A percentile compares a stretch with the other conserved stretches of the same genome.
phyloP scores from a whole-genome alignment of 2,888 invertebrate species.

The Galeopsomyia nigrocyanea region DNA sequence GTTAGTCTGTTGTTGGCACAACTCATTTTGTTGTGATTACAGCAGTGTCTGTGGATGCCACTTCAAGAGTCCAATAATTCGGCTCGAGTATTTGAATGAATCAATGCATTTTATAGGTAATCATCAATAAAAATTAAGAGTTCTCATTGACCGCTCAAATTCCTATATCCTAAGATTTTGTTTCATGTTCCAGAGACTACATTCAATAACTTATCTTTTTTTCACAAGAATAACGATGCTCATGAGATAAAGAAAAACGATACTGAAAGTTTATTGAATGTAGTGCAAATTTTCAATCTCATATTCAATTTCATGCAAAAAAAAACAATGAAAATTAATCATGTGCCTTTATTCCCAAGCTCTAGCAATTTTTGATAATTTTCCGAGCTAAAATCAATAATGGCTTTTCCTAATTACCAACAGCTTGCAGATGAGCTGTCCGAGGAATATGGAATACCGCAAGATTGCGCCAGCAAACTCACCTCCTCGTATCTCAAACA shows the following conservation, averaged over 20 bases:
- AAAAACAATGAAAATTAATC: constrained; percentile 36
- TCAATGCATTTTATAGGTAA: constrained; percentile 69
- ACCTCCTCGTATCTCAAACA: constrained; percentile 80
- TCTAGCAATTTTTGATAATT: constrained; percentile 8
- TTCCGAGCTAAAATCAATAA: constrained; percentile 35
- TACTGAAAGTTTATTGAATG: constrained; percentile 39
- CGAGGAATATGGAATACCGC: constrained; percentile 77
- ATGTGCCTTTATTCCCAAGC: constrained; percentile 40
- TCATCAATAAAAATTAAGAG: constrained; percentile 68
- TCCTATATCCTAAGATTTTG: constrained; percentile 50
- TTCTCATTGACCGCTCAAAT: constrained; percentile 58
- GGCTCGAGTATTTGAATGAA: constrained; percentile 68
- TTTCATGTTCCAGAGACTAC: constrained; percentile 54
- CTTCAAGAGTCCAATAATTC: constrained; percentile 67
- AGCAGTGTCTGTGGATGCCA: constrained; percentile 68
- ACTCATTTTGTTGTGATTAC: constrained; percentile 70
- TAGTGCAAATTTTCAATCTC: constrained; percentile 37
- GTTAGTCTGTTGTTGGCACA: constrained; percentile 67
- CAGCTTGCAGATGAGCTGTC: constrained; percentile 73
- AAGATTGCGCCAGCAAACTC: constrained; percentile 76
- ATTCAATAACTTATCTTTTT: constrained; percentile 53
- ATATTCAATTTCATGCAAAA: constrained; percentile 38
- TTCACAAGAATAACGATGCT: constrained; percentile 5
- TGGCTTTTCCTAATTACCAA: constrained; percentile 51
- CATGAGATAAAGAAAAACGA: neutral